Percentiles rank a stretch among this genome's conserved stretches.
Conservation (phyloP, 1,140 invertebrate species). For the Trissolcus basalis region DNA sequence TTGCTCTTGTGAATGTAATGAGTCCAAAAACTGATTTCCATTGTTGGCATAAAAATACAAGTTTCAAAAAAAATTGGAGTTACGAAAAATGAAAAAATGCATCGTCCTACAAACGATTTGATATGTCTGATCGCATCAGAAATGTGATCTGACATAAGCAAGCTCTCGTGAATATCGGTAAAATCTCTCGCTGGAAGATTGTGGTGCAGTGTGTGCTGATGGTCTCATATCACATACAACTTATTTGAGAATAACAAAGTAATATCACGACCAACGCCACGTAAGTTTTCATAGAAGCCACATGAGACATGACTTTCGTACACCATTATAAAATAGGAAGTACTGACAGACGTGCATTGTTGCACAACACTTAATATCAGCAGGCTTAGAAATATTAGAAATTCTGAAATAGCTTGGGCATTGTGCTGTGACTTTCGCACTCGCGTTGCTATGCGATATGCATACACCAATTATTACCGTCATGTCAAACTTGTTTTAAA, state of each 20-base stretch:
- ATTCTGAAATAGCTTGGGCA: constrained; percentile 50
- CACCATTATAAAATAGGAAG: constrained; percentile 40
- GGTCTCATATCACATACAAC: constrained; percentile 23
- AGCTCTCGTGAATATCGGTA: too few species aligned
- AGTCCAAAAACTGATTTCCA: too few species aligned
- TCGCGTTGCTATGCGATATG: constrained; percentile 46
- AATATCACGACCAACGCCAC: constrained; percentile 20
- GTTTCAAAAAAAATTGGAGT: too few species aligned
- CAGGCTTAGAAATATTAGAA: constrained; percentile 52
- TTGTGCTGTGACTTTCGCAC: constrained; percentile 49
- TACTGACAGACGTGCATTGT: constrained; percentile 40
- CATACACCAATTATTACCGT: not conserved
- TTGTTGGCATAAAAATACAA: too few species aligned
- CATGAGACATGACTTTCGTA: constrained; percentile 30
- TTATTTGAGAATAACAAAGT: constrained; percentile 37
- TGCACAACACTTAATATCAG: constrained; percentile 54
- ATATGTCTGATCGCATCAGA: too few species aligned
- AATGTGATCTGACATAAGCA: too few species aligned
- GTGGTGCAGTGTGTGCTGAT: constrained; percentile 15
- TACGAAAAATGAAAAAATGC: too few species aligned
- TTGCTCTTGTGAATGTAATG: too few species aligned
- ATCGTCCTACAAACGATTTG: too few species aligned
- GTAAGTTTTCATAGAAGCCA: constrained; percentile 50
- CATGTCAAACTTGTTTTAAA: too few species aligned
- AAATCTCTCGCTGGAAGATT: not conserved